phyloP scores from a whole-genome alignment of 2,113 vertebrate species.

The Oriolus oriolus region DNA sequence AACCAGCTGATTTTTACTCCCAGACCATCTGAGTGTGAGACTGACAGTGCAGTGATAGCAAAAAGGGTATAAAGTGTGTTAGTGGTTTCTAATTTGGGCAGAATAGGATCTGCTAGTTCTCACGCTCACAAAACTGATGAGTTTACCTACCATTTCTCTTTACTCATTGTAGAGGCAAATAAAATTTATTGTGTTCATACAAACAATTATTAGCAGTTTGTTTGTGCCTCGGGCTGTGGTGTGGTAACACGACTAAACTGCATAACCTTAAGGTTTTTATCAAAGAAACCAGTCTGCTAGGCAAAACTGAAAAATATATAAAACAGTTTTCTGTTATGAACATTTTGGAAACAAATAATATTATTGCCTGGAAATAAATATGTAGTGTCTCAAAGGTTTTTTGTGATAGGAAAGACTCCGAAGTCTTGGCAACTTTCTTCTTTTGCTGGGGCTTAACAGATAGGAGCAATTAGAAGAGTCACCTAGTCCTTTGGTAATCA shows the following conservation, averaged over 20 bases:
- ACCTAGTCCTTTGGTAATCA: not conserved
- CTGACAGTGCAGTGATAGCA: not conserved
- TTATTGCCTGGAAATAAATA: not conserved
- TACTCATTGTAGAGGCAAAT: not conserved
- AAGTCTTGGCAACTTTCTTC: not conserved
- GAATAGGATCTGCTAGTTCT: not conserved
- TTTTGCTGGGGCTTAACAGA: not conserved
- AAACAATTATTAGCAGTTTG: not conserved
- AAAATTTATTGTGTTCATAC: not conserved
- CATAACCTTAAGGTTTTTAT: not conserved
- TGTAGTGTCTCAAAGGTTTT: not conserved
- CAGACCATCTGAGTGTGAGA: not conserved
- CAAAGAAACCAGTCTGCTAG: not conserved
- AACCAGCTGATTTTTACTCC: not conserved
- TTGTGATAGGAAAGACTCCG: not conserved
- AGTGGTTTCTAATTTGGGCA: not conserved
- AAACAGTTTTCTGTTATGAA: not conserved
- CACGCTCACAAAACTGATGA: not conserved
- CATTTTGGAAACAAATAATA: not conserved
- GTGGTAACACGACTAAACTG: not conserved
- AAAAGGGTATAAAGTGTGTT: not conserved
- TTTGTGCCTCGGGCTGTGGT: not conserved
- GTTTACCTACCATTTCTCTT: not conserved
- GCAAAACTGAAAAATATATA: not conserved
- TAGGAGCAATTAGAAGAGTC: not conserved